Percentiles rank a stretch among this genome's conserved stretches.
Evolutionary conservation across 2,113 vertebrate genomes (phyloP).

Genomic region (Stomatorhinus ivindoensis): DNA sequence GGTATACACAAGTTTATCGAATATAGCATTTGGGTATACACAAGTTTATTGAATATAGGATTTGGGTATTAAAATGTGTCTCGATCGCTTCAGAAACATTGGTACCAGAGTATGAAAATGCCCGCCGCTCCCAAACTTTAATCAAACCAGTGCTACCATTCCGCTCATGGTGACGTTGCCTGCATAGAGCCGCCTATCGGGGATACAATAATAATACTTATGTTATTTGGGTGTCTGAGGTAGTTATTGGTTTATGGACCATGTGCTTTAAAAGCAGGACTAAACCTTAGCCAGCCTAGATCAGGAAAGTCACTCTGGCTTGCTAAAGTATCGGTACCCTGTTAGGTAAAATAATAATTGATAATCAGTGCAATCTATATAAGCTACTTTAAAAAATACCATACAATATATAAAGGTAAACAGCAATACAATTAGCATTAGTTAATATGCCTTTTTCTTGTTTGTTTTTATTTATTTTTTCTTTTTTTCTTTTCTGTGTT

Average conservation of each 20-base stretch:
- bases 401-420: neutral
- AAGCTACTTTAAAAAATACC: neutral
- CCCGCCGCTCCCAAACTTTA: neutral
- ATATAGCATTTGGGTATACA: neutral
- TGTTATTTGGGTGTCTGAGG: neutral
- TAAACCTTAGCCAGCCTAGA: neutral
- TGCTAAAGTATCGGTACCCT: neutral
- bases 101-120: neutral
- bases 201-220: neutral
- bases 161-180: neutral
- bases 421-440: neutral
- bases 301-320: neutral
- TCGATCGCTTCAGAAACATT: neutral
- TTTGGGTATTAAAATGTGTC: neutral
- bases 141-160: neutral
- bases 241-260: neutral
- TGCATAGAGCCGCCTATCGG: neutral
- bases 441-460: neutral
- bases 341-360: neutral
- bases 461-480: neutral
- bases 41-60: neutral
- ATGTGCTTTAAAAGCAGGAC: neutral
- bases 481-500: neutral
- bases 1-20: neutral
- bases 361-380: neutral